Evolutionary conservation across 2,888 invertebrate species (phyloP), one percentile per base, ranked within the genome.

Genomic region (Limenitis camilla): DNA sequence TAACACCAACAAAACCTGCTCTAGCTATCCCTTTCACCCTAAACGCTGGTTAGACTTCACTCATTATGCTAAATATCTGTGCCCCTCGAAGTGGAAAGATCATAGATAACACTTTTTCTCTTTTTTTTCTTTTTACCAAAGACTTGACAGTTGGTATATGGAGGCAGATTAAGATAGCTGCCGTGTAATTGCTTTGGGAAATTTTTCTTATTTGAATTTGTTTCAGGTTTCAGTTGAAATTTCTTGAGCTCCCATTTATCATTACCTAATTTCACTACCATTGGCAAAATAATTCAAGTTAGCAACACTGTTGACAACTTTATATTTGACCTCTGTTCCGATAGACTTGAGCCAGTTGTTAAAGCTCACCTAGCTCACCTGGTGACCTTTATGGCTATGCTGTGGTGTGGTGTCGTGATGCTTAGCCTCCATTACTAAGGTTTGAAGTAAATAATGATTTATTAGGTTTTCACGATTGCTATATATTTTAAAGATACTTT

Each of bases 31-130:
- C 72, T 29, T 43, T 81, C 69, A 45, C 66, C 59, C 83, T 84
- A 85, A 86, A 84, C 78, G 85, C 74, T 80, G 69, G 67, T 73
- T 76, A 74, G 78, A 81, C 81, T 84, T 84, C 85, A 84, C 82
- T 87, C 86, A 87, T 86, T 87, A 86, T 86, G 86, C 84, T 85
- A 86, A 87, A 82, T 85, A 86, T 79, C 79, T 74, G 66, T 66
- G 72, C 78, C 81, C 76, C 73, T 78, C 78, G 74, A 67, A 61
- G 64, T 61, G 67, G 69, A 69, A 61, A 80, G 80, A 85, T 82
- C 64, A 49, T 46, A 63, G 84, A 84, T 81, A 80, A 61, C 53
- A 58, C 59, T 59, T 65, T 72, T 78, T 45, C 36, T 38, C 28
- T 43, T 72, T 73, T 65, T 64, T 68, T 61, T 64, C 64, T 73